These are phyloP conservation scores for Scolopax mira DNA, from an alignment of 2,113 vertebrate species.

Conservation along the genomic window DNA sequence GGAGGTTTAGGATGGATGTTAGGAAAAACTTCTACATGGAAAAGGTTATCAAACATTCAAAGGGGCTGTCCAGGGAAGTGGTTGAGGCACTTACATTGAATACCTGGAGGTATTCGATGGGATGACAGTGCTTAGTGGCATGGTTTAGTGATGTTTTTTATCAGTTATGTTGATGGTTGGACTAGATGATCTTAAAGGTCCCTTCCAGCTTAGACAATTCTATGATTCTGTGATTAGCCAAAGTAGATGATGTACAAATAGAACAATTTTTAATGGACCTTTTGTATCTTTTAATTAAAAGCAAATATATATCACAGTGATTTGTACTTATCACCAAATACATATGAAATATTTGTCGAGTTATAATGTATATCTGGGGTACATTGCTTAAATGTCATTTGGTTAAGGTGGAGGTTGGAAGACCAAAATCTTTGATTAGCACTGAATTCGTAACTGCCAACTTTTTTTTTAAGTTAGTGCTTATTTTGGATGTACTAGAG, in stretches of 20 bases:
- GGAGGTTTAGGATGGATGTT: too few species aligned
- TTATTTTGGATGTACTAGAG: not conserved
- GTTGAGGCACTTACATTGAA: too few species aligned
- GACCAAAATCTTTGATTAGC: not conserved
- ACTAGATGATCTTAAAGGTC: too few species aligned
- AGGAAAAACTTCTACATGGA: too few species aligned
- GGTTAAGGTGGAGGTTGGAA: not conserved
- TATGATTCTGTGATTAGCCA: not conserved
- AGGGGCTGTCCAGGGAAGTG: too few species aligned
- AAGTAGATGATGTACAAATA: not conserved
- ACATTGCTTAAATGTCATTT: not conserved
- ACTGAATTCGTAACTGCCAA: not conserved
- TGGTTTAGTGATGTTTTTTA: too few species aligned
- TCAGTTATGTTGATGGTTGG: too few species aligned
- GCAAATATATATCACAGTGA: not conserved
- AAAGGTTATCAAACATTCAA: too few species aligned
- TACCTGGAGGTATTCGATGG: too few species aligned
- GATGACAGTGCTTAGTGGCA: too few species aligned
- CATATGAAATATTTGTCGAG: not conserved
- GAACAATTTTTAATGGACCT: not conserved
- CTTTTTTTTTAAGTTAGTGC: not conserved
- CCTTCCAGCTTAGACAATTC: too few species aligned
- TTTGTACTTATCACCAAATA: not conserved
- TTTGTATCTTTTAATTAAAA: not conserved
- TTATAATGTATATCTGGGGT: not conserved